Conservation (phyloP, 2,797 vertebrate genomes). For the Gallinago nigripennis region DNA sequence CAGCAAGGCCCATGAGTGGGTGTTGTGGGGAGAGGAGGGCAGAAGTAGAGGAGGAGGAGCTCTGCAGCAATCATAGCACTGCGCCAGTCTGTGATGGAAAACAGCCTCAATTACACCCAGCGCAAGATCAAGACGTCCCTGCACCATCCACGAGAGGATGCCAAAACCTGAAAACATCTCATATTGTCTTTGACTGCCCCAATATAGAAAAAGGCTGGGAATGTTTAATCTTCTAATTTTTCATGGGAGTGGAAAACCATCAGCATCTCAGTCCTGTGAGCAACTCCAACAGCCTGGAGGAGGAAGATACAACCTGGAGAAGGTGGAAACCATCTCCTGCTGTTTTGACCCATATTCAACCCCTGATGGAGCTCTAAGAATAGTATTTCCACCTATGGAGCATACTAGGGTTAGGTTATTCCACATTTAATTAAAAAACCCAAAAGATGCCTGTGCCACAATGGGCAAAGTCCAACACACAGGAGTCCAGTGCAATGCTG, state of each 20-base stretch:
- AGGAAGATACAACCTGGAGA: neutral
- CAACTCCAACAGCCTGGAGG: neutral
- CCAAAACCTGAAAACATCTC: neutral
- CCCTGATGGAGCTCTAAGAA: neutral
- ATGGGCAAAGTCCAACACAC: neutral
- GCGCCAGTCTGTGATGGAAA: neutral
- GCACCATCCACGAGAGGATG: accelerated
- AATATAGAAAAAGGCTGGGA: neutral
- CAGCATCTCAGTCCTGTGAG: neutral
- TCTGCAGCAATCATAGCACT: neutral
- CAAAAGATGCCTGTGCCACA: neutral
- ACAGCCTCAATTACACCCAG: neutral
- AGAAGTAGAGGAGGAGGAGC: neutral
- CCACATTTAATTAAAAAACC: neutral
- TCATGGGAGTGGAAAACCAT: neutral
- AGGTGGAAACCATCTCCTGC: neutral
- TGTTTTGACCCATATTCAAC: neutral
- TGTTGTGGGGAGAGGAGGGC: neutral
- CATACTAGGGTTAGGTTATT: neutral
- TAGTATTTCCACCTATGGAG: neutral
- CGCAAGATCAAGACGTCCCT: neutral
- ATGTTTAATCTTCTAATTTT: neutral
- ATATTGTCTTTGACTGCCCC: neutral
- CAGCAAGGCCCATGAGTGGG: accelerated
- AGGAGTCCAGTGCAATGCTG: neutral